phyloP scores from a whole-genome alignment of 2,888 invertebrate species.

The Heteromurus nitidus region DNA sequence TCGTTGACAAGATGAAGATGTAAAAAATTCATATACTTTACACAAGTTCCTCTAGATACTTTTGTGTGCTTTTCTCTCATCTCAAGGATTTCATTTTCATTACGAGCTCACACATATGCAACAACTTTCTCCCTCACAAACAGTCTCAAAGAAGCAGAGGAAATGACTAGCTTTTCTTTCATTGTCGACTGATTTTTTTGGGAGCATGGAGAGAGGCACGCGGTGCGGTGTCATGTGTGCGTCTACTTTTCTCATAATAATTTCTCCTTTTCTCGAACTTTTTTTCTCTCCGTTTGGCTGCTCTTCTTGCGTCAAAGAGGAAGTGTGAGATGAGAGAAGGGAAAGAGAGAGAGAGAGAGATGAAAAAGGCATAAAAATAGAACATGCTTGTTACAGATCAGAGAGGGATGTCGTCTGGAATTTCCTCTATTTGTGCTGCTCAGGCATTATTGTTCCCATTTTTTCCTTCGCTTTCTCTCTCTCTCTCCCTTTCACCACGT shows the following conservation, averaged over 20 bases:
- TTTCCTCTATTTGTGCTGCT: conserved; percentile 33
- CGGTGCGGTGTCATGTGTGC: background rate
- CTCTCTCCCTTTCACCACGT: background rate
- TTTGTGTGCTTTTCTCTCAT: too few species aligned
- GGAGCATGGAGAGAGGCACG: background rate
- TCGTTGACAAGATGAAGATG: too few species aligned
- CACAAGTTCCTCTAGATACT: too few species aligned
- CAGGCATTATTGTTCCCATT: conserved; percentile 17
- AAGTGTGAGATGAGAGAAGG: too few species aligned
- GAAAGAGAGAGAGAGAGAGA: background rate
- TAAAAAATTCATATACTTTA: background rate
- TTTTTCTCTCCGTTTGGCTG: conserved; percentile 2
- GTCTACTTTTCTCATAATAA: conserved; percentile 26
- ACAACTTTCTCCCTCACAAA: conserved; percentile 3
- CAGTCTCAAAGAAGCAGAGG: background rate
- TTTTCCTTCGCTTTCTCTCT: background rate
- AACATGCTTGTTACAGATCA: conserved; percentile 33
- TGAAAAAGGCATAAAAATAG: conserved; percentile 1
- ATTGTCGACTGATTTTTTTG: background rate
- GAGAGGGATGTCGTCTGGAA: conserved; percentile 45
- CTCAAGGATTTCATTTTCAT: background rate
- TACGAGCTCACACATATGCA: background rate
- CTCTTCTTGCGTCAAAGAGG: background rate
- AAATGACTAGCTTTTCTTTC: conserved; percentile 3
- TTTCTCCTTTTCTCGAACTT: conserved; percentile 18